Evolutionary conservation across 23 tunicate species (phyloP).

Genomic region (Aplidium turbinatum): DNA sequence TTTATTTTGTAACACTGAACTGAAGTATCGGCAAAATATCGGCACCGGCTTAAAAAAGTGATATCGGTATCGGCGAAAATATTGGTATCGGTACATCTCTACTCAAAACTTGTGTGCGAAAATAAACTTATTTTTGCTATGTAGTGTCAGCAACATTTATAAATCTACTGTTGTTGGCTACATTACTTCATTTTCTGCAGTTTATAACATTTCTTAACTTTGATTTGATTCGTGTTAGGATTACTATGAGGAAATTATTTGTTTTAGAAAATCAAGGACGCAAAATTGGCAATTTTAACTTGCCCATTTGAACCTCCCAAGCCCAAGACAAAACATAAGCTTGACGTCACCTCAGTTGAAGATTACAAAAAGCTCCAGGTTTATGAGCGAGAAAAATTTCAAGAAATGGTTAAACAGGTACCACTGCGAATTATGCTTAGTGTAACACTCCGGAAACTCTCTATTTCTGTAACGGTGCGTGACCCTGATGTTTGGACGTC

Average conservation of each 20-base stretch:
- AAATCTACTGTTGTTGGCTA: background rate
- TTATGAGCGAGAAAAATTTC: slow-evolving; percentile 92
- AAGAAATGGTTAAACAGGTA: slow-evolving; percentile 91
- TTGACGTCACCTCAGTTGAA: slow-evolving; percentile 97
- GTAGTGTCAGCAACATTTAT: background rate
- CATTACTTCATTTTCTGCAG: background rate
- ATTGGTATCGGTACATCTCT: too few relatives aligned
- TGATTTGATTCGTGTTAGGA: background rate
- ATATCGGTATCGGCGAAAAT: too few relatives aligned
- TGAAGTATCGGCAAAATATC: too few relatives aligned
- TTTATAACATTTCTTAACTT: background rate
- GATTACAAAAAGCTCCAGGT: slow-evolving; percentile 91
- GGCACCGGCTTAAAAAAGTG: too few relatives aligned
- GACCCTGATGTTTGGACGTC: too few relatives aligned
- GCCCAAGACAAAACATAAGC: slow-evolving; percentile 99
- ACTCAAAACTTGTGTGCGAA: too few relatives aligned
- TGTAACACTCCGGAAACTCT: too few relatives aligned
- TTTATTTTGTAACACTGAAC: too few relatives aligned
- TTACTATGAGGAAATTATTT: background rate
- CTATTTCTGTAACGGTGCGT: too few relatives aligned
- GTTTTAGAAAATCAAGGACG: slow-evolving; percentile 69
- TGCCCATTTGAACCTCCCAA: slow-evolving; percentile 99
- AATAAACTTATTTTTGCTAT: background rate
- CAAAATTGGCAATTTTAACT: slow-evolving; percentile 95
- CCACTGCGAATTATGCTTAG: background rate